Base-by-base conservation (phyloP, 30 jellyfish, hydroid and myxozoan genomes). In the Cassiopea xamachana region DNA sequence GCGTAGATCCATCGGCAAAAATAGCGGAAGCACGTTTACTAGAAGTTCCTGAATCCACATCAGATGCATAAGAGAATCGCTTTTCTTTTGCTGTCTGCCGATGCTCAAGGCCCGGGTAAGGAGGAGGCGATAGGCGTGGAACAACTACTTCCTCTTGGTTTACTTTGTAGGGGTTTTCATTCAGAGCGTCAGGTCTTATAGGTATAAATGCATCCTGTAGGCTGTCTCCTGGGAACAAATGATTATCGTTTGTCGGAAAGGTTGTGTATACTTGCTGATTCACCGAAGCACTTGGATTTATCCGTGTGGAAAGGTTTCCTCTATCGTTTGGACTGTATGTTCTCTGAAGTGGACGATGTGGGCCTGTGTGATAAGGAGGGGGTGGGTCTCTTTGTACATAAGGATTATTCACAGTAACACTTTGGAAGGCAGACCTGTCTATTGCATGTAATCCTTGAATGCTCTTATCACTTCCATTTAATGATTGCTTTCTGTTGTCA, bases 51-150 rank as follows among this genome's bases (percentile, higher is more conserved):
- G 94, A 88, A 48, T 91, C 98, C 13, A 84, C 99, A 46, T 96
- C 99, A 43, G 95, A 77, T 75, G 93, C 95, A 58, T 77, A 75
- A 43, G 99, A 96, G 43, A 81, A 76, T 6, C 99, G 92, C 43
- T 92, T 96, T 73, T 86, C 93, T 48, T 81, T 84, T 14, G 75
- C 45, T 5, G 94, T 80, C 17, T 73, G 60, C 62, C 79, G 85
- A 43, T 81, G 75, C 46, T 87, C 97, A 1, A 75, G 47, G 46
- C 94, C 94, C 0, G 98, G 96, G 81, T 96, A 96, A 13, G 91
- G 89, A 39, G 90, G 87, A 43, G 90, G 96, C 15, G 98, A 92
- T 1, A 88, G 86, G 55, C 96, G 96, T 15, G 75, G 51, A 16
- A 69, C 16, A 10, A 49, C 3, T 39, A 43, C 55, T 27, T 91